Evolutionary conservation across 2,888 invertebrate species (phyloP).

Genomic region (Cataglyphis livida): DNA sequence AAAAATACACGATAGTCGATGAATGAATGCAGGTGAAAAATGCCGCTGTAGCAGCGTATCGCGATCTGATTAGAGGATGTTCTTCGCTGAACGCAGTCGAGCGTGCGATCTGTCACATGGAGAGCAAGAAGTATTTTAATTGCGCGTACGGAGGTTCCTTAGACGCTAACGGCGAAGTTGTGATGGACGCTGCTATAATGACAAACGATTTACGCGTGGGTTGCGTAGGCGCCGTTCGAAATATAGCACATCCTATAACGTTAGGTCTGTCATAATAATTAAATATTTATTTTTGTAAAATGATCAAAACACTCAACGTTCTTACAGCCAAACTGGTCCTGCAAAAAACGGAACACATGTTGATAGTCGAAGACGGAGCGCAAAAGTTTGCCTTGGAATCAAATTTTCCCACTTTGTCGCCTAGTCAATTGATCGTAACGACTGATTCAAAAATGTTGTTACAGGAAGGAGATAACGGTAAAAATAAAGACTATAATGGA

Average conservation of each 20-base stretch:
- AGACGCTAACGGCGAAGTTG: constrained; percentile 60
- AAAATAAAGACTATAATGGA: not conserved
- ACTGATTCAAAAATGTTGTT: constrained; percentile 39
- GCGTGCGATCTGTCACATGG: constrained; percentile 72
- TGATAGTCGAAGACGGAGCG: constrained; percentile 75
- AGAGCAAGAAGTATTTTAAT: constrained; percentile 67
- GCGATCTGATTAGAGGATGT: constrained; percentile 67
- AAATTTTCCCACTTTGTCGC: constrained; percentile 61
- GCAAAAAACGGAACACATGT: constrained; percentile 70
- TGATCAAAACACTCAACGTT: not conserved
- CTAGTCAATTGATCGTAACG: constrained; percentile 45
- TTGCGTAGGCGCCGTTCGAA: constrained; percentile 72
- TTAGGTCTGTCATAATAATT: constrained; percentile 61
- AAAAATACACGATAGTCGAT: not conserved
- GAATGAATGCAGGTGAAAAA: constrained; percentile 67
- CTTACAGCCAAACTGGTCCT: constrained; percentile 72
- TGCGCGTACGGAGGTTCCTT: constrained; percentile 64
- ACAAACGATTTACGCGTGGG: constrained; percentile 68
- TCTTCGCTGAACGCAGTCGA: constrained; percentile 72
- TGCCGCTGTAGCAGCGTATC: constrained; percentile 73
- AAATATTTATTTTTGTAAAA: not conserved
- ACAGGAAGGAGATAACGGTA: not conserved
- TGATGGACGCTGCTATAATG: constrained; percentile 75
- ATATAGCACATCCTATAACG: constrained; percentile 74
- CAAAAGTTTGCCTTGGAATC: constrained; percentile 68